Evolutionary conservation across 2,113 vertebrate genomes (phyloP).

Genomic region (Bos indicus): DNA sequence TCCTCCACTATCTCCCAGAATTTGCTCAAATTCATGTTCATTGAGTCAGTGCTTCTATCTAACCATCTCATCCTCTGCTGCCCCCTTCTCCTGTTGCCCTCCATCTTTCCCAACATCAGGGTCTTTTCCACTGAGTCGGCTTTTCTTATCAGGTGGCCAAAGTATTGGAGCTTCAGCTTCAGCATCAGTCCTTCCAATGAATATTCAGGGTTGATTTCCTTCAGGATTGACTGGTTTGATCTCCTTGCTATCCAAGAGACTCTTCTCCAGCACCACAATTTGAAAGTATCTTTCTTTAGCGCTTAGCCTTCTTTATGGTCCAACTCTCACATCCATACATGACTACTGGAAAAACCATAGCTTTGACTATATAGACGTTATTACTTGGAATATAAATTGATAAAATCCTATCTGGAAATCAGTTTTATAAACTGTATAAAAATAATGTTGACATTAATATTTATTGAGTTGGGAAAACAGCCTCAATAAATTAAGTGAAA

Average conservation of each 20-base stretch:
- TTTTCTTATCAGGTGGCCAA: neutral
- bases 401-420: neutral
- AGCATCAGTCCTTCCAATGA: neutral
- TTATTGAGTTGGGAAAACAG: neutral
- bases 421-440: neutral
- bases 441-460: neutral
- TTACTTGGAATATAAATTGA: neutral
- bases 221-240: neutral
- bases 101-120: neutral
- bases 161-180: neutral
- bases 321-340: neutral
- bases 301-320: neutral
- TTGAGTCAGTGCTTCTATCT: neutral
- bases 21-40: neutral
- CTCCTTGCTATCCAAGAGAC: neutral
- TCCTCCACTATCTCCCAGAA: neutral
- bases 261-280: neutral
- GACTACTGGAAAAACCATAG: neutral
- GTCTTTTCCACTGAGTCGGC: neutral
- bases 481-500: neutral
- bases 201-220: neutral
- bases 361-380: neutral
- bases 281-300: neutral
- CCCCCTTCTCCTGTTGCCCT: neutral
- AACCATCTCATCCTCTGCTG: neutral